A percentile compares a stretch with the other conserved stretches of the same genome.
phyloP scores from a whole-genome alignment of 2,113 vertebrate species.

The Nothoprocta pentlandii region DNA sequence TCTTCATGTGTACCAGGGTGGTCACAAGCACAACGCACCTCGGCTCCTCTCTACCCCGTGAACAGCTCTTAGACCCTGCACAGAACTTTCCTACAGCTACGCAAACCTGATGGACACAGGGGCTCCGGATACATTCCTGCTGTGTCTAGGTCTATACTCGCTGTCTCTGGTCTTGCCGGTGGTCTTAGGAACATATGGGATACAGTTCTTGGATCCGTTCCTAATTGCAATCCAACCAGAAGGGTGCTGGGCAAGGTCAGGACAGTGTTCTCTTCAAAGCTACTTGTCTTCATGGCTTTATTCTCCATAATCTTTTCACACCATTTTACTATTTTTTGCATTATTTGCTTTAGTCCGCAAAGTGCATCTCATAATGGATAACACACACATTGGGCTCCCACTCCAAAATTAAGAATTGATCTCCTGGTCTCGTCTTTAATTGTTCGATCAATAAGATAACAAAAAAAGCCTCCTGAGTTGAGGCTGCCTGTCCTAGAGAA shows the following conservation, averaged over 20 bases:
- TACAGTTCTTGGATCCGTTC: not conserved
- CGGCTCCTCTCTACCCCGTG: not conserved
- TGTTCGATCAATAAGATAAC: not conserved
- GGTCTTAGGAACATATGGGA: not conserved
- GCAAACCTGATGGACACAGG: accelerated
- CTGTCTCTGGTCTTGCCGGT: not conserved
- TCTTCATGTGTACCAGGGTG: not conserved
- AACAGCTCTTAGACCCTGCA: not conserved
- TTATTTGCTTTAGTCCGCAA: not conserved
- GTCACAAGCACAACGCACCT: accelerated
- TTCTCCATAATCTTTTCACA: not conserved
- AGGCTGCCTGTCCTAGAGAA: not conserved
- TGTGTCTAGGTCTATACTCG: not conserved
- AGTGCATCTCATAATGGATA: not conserved
- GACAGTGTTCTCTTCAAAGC: not conserved
- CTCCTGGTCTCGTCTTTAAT: not conserved
- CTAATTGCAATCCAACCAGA: not conserved
- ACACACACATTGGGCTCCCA: not conserved
- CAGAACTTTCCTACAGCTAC: accelerated
- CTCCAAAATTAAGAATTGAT: not conserved
- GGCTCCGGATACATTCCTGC: not conserved
- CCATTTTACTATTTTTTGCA: not conserved
- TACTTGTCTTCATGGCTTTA: not conserved
- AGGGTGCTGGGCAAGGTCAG: not conserved
- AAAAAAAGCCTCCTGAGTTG: not conserved